Evolutionary conservation across 2,113 vertebrate genomes (phyloP).

Genomic region (Periophthalmus modestus): DNA sequence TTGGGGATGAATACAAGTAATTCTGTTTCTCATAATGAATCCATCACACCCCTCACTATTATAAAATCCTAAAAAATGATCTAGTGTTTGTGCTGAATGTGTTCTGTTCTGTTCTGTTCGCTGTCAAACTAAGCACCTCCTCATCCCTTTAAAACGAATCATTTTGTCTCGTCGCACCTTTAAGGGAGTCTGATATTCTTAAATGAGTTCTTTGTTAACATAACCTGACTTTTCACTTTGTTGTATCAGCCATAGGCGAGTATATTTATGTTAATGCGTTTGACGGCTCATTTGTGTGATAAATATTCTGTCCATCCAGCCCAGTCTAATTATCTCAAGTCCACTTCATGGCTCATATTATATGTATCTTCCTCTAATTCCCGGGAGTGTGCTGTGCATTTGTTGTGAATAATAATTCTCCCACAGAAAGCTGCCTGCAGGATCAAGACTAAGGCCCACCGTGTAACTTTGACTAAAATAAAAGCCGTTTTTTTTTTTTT

Average conservation of each 20-base stretch:
- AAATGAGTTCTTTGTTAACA: not conserved
- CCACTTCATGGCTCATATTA: not conserved
- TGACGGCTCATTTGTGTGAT: slow-evolving; percentile 1
- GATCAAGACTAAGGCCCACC: not conserved
- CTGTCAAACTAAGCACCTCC: no score
- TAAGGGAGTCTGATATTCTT: not conserved
- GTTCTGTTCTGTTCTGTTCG: no score
- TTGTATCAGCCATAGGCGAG: not conserved
- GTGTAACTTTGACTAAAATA: no score
- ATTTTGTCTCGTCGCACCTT: no score
- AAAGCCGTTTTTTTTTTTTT: no score
- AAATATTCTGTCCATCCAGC: slow-evolving; percentile 4
- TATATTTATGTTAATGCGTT: not conserved
- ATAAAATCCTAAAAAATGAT: no score
- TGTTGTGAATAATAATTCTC: not conserved
- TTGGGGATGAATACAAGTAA: no score
- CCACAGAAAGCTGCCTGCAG: not conserved
- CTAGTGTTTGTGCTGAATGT: no score
- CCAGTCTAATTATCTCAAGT: slow-evolving; percentile 1
- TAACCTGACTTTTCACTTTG: not conserved
- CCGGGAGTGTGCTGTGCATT: not conserved
- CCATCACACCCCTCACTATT: no score
- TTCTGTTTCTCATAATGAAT: no score
- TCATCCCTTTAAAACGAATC: no score
- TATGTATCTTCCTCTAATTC: not conserved